These are phyloP conservation scores for Synanthedon formicaeformis DNA, from an alignment of 2,888 invertebrate species.

Conservation along the genomic window DNA sequence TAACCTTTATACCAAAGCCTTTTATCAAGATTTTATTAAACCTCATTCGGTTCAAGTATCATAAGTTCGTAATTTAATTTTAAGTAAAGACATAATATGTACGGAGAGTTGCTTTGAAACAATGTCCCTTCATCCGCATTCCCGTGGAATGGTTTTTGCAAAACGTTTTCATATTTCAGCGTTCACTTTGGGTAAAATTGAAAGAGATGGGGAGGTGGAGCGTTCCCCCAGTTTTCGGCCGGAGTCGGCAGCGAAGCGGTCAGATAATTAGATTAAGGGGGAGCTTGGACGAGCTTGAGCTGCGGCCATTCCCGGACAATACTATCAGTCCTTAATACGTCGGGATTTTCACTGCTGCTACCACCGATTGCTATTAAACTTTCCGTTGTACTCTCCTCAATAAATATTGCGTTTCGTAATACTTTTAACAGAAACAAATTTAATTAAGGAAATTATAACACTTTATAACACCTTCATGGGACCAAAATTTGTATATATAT, in stretches of 20 bases:
- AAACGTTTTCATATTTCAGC: constrained; percentile 44
- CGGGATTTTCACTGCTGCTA: constrained; percentile 38
- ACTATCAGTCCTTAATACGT: constrained; percentile 45
- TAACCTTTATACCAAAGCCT: no score
- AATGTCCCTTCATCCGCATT: no score
- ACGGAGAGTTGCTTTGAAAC: no score
- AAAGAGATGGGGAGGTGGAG: background rate
- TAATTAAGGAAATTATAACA: no score
- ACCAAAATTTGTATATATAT: no score
- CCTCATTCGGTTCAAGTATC: no score
- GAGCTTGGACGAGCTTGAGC: constrained; percentile 32
- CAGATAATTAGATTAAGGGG: constrained; percentile 63
- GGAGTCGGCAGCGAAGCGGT: constrained; percentile 50
- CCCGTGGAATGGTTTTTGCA: constrained; percentile 29
- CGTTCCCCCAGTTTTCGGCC: constrained; percentile 10
- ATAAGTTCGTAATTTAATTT: no score
- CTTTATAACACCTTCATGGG: no score
- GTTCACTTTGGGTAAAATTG: constrained; percentile 17
- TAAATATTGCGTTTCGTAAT: no score
- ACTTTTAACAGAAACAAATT: no score
- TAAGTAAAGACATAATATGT: no score
- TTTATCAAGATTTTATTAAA: no score
- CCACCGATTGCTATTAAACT: constrained; percentile 19
- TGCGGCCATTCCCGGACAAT: constrained; percentile 45
- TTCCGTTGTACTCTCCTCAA: background rate